Conservation (phyloP, 2,888 invertebrate genomes). For the Acronicta leporina region DNA sequence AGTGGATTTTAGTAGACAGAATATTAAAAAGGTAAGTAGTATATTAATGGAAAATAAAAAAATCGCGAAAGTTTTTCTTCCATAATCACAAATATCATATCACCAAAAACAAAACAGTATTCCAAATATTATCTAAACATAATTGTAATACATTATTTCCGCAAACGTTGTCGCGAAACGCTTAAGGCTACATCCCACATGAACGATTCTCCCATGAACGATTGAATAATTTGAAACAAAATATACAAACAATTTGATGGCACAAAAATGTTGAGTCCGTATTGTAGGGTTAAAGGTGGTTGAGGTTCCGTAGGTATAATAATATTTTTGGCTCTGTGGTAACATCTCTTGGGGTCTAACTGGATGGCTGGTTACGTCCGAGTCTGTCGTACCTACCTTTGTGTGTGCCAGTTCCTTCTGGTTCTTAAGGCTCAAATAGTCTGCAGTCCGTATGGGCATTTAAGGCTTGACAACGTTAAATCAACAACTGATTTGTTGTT, state of each 20-base stretch:
- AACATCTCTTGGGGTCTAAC: too few species aligned
- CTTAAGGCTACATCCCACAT: conserved; percentile 78
- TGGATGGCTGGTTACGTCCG: too few species aligned
- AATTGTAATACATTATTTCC: conserved; percentile 66
- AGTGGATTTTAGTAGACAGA: too few species aligned
- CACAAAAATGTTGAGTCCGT: conserved; percentile 20
- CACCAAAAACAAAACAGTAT: conserved; percentile 13
- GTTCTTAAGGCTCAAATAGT: too few species aligned
- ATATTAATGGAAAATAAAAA: too few species aligned
- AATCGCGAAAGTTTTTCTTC: neutral
- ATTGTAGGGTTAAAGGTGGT: conserved; percentile 9
- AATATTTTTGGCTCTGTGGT: neutral
- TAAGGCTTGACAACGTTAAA: too few species aligned
- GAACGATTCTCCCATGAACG: conserved; percentile 75
- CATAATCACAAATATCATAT: neutral
- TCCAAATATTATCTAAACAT: conserved; percentile 29
- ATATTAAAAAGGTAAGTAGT: too few species aligned
- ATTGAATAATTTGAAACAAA: conserved; percentile 74
- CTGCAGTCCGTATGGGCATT: too few species aligned
- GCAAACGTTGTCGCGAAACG: conserved; percentile 66
- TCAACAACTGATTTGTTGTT: too few species aligned
- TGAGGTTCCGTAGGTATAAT: conserved; percentile 55
- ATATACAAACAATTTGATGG: conserved; percentile 61
- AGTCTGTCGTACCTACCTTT: too few species aligned
- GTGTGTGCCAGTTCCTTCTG: too few species aligned